Percentiles rank a stretch among this genome's conserved stretches.
Evolutionary conservation across 1,140 invertebrate genomes (phyloP).

Genomic region (Trichonephila clavata): DNA sequence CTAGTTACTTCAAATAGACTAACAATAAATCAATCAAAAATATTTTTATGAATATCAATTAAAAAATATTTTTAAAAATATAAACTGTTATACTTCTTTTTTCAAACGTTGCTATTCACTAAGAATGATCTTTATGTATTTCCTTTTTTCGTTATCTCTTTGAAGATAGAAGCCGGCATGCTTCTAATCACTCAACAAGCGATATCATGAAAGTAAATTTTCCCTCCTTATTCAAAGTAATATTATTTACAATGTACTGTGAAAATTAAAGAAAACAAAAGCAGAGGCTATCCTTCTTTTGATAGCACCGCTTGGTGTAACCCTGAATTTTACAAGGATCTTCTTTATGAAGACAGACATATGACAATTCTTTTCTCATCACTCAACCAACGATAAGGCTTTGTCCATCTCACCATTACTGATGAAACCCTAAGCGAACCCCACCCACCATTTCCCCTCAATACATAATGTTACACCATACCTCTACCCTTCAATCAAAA

Average conservation of each 20-base stretch:
- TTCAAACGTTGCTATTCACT: neutral
- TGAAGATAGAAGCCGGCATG: neutral
- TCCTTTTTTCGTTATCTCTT: neutral
- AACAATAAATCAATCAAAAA: too few relatives aligned
- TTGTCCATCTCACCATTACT: neutral
- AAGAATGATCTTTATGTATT: neutral
- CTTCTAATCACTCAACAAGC: neutral
- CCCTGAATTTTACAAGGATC: conserved; percentile 24
- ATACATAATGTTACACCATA: conserved; percentile 39
- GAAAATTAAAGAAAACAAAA: neutral
- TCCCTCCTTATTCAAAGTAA: conserved; percentile 1
- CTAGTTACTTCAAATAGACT: too few relatives aligned
- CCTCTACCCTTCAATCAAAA: conserved; percentile 40
- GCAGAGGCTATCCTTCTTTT: neutral
- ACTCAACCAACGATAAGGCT: conserved; percentile 21
- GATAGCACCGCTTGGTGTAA: neutral
- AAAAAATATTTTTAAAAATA: neutral
- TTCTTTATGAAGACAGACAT: conserved; percentile 33
- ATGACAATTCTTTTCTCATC: conserved; percentile 24
- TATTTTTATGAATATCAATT: too few relatives aligned
- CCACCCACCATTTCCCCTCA: conserved; percentile 23
- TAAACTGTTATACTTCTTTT: neutral
- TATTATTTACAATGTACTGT: neutral
- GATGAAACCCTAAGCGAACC: neutral
- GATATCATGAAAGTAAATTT: neutral